phyloP scores from a whole-genome alignment of 2,888 invertebrate species.

The Darwinula stevensoni region DNA sequence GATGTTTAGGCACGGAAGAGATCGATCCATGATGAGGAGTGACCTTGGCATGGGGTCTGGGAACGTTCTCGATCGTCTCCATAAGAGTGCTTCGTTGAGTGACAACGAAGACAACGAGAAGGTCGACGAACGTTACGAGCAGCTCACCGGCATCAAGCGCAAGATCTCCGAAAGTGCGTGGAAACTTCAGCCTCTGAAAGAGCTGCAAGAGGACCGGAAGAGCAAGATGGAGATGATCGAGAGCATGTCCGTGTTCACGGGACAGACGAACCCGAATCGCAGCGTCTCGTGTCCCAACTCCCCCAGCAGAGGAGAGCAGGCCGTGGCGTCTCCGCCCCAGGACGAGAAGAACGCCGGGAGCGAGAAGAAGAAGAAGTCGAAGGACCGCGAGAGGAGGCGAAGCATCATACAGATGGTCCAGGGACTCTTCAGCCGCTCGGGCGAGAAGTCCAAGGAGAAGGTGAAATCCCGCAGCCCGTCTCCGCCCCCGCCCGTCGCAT shows the following conservation, averaged over 20 bases:
- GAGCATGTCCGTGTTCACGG: conserved; percentile 4
- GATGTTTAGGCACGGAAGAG: too few species aligned
- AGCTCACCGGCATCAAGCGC: too few species aligned
- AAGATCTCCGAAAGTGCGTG: too few species aligned
- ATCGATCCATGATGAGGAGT: too few species aligned
- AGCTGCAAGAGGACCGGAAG: neutral
- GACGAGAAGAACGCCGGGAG: conserved; percentile 10
- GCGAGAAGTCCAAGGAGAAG: conserved; percentile 3
- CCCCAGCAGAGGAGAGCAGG: too few species aligned
- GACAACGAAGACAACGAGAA: too few species aligned
- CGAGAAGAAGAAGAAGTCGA: conserved; percentile 21
- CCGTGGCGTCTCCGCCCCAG: conserved; percentile 3
- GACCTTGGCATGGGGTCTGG: too few species aligned
- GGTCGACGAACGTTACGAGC: too few species aligned
- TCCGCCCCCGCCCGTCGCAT: neutral
- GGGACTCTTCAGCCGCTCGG: conserved; percentile 37
- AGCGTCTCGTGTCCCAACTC: neutral
- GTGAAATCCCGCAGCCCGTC: neutral
- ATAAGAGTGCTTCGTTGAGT: too few species aligned
- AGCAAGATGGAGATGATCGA: neutral
- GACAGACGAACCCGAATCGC: neutral
- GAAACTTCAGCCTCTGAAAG: conserved; percentile 9
- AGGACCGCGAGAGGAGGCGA: conserved; percentile 38
- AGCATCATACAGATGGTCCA: conserved; percentile 58
- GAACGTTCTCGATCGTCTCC: too few species aligned